Evolutionary conservation across 2,113 vertebrate species (phyloP), one percentile per base, ranked within the genome.

Genomic region (Camarhynchus parvulus): DNA sequence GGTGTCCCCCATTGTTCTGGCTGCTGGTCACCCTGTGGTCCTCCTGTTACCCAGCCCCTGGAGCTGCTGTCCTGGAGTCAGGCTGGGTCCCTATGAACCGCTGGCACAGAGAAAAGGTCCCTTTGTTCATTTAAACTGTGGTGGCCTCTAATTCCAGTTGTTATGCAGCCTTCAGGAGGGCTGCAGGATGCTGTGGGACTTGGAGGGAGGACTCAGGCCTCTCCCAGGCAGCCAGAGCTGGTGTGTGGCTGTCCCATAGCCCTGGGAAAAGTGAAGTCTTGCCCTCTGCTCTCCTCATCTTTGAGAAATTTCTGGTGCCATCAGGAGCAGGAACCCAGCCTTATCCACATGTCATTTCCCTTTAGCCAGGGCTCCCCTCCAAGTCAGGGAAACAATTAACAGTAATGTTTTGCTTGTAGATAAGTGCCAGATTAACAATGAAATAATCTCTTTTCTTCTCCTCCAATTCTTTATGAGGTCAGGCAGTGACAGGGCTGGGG

Each of bases 61-160:
- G 41, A 64, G 27, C 7, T 14, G 53, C 16, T n/a, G 1, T 67
- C 52, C 20, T 61, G 50, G 39, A 9, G 20, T 47, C 53, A 39
- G 31, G 7, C 37, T 49, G 39, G 20, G 7, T 7, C 30, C 24
- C 28, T 14, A 1, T 0, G 2, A 76, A 22, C 25, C 1, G 0
- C 3, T 42, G 53, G 37, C 72, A 50, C 37, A 9, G 44, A 37
- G 62, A 41, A 66, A 30, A 70, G 10, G 24, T 22, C 10, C 3
- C 13, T 67, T 52, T 53, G 25, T 47, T 90, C 12, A 15, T 72
- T 87, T 52, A 12, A 58, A 39, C 21, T 30, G 10, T 50, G 16
- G 25, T 25, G 16, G 27, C 11, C 22, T 70, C 46, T 49, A 50
- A 10, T 52, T 47, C 41, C 11, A 0, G 35, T 35, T 35, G 21